Conservation (phyloP, 2,888 invertebrate species). For the Lochmaea capreae region DNA sequence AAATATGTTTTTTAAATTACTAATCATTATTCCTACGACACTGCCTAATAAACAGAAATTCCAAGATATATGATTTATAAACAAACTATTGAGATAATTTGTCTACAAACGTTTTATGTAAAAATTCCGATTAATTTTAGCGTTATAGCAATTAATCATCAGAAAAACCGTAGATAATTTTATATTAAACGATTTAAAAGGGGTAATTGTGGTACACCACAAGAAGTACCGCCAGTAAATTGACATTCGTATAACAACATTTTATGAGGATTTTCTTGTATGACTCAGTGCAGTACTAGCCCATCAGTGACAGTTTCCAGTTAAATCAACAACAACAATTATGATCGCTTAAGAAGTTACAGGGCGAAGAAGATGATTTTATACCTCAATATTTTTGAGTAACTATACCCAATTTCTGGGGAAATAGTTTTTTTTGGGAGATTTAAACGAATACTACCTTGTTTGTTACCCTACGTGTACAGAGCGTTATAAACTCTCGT, state of each 20-base stretch:
- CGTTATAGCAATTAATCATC: constrained; percentile 34
- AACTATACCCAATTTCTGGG: no score
- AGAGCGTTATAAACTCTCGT: no score
- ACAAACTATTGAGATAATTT: constrained; percentile 40
- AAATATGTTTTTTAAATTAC: no score
- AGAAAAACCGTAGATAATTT: constrained; percentile 49
- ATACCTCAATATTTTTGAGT: no score
- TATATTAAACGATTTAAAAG: constrained; percentile 47
- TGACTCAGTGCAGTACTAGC: constrained; percentile 1
- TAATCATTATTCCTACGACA: neutral
- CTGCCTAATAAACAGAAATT: constrained; percentile 25
- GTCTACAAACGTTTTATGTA: constrained; percentile 42
- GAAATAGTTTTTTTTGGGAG: no score
- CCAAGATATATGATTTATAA: constrained; percentile 45
- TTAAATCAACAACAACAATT: no score
- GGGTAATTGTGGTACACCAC: constrained; percentile 32
- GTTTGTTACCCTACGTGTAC: no score
- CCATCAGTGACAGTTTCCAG: neutral
- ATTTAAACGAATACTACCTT: no score
- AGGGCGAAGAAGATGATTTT: no score
- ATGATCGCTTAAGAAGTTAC: no score
- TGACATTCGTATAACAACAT: constrained; percentile 34
- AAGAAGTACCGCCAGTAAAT: constrained; percentile 32
- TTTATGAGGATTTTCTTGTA: constrained; percentile 27
- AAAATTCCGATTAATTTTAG: constrained; percentile 35